A percentile compares a stretch with the other conserved stretches of the same genome.
Conservation (phyloP, 2,113 vertebrate genomes). For the Hemichromis elongatus region DNA sequence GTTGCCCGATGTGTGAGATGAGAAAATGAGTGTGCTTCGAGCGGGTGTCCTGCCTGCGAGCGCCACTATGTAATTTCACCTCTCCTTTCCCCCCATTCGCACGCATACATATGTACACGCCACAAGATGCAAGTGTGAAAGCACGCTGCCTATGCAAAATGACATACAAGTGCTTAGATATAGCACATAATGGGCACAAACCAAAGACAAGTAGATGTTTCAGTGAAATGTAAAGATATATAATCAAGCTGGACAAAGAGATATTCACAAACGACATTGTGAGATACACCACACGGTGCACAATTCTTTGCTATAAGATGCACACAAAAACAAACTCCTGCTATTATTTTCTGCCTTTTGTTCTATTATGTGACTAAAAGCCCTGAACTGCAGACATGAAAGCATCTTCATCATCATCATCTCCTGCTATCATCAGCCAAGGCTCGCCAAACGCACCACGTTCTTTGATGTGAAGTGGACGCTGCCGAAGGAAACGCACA, state of each 20-base stretch:
- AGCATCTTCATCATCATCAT: slow-evolving; percentile 52
- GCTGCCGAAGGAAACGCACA: slow-evolving; percentile 21
- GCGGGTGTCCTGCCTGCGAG: slow-evolving; percentile 47
- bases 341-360: slow-evolving; percentile 47
- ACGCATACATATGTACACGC: background rate
- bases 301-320: background rate
- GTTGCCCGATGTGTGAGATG: slow-evolving; percentile 62
- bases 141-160: background rate
- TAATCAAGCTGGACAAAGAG: background rate
- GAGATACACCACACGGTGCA: background rate
- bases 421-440: slow-evolving; percentile 45
- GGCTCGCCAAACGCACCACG: slow-evolving; percentile 20
- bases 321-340: slow-evolving; percentile 8
- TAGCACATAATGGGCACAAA: background rate
- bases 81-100: background rate
- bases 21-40: slow-evolving; percentile 63
- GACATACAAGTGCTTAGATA: background rate
- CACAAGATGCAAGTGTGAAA: background rate
- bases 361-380: slow-evolving; percentile 56
- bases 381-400: slow-evolving; percentile 57
- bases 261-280: background rate
- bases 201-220: background rate
- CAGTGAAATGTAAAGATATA: background rate
- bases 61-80: slow-evolving; percentile 33
- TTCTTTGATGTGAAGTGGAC: slow-evolving; percentile 59